A percentile compares a stretch with the other conserved stretches of the same genome.
These are phyloP conservation scores for Pseudochirops corinnae DNA, from an alignment of 2,797 vertebrate species.

Conservation along the genomic window DNA sequence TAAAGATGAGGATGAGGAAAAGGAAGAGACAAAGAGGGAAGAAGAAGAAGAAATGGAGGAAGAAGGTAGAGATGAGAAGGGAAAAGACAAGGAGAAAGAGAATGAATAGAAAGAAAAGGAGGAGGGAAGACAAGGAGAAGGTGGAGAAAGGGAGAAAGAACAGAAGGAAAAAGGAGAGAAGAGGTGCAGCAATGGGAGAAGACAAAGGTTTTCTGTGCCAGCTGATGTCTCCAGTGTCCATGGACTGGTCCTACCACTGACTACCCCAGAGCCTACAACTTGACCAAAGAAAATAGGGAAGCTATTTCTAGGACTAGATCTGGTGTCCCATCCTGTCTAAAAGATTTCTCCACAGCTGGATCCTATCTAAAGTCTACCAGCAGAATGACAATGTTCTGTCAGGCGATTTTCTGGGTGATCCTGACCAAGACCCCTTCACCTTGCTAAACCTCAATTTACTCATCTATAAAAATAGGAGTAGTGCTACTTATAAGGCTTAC, in stretches of 20 bases:
- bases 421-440: not conserved
- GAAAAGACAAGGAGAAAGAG: too few relatives aligned
- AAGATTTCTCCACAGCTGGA: not conserved
- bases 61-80: too few relatives aligned
- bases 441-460: not conserved
- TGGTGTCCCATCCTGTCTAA: not conserved
- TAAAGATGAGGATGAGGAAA: not conserved
- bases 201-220: not conserved
- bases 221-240: not conserved
- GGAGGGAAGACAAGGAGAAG: too few relatives aligned
- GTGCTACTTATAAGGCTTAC: not conserved
- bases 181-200: not conserved
- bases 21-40: not conserved
- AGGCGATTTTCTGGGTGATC: not conserved
- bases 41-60: not conserved
- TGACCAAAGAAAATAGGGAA: not conserved
- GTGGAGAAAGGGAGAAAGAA: too few relatives aligned
- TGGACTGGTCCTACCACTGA: not conserved
- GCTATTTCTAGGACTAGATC: not conserved
- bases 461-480: not conserved
- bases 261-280: not conserved
- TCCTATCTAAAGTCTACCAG: not conserved
- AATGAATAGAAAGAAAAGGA: too few relatives aligned
- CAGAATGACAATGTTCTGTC: not conserved
- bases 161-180: too few relatives aligned